Conservation (phyloP, 2,113 vertebrate species). For the Opisthocomus hoazin region DNA sequence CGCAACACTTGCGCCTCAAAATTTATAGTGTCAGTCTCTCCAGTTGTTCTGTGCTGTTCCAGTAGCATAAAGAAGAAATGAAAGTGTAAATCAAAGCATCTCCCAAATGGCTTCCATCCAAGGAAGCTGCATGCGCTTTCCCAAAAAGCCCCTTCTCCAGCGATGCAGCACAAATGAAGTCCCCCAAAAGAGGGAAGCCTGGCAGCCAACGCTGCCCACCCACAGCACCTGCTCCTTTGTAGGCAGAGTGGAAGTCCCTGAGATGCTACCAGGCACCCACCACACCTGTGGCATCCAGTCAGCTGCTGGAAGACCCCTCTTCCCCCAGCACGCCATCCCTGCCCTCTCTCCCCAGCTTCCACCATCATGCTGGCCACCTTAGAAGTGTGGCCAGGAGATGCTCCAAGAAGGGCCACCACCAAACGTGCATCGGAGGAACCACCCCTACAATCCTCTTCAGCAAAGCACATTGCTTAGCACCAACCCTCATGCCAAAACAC, state of each 20-base stretch:
- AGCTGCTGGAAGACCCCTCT: not conserved
- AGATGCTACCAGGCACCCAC: not conserved
- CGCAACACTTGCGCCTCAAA: rapidly evolving
- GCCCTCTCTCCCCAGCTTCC: not conserved
- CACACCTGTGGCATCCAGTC: rapidly evolving
- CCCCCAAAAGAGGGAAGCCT: not conserved
- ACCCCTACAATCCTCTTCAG: rapidly evolving
- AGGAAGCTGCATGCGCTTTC: rapidly evolving
- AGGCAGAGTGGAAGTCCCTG: not conserved
- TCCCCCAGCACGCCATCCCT: rapidly evolving
- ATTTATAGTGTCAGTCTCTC: not conserved
- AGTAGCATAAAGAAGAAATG: not conserved
- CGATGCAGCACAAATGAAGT: rapidly evolving
- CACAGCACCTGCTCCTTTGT: rapidly evolving
- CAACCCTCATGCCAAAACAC: not conserved
- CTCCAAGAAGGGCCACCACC: not conserved
- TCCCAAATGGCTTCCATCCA: rapidly evolving
- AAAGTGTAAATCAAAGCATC: not conserved
- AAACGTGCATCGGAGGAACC: rapidly evolving
- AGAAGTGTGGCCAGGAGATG: not conserved
- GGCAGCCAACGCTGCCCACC: not conserved
- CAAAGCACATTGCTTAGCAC: not conserved
- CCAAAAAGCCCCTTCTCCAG: not conserved
- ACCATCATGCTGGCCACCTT: not conserved
- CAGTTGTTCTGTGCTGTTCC: not conserved